A percentile compares a stretch with the other conserved stretches of the same genome.
Evolutionary conservation across 1,140 invertebrate genomes (phyloP).

Genomic region (Tetragonula clypearis): DNA sequence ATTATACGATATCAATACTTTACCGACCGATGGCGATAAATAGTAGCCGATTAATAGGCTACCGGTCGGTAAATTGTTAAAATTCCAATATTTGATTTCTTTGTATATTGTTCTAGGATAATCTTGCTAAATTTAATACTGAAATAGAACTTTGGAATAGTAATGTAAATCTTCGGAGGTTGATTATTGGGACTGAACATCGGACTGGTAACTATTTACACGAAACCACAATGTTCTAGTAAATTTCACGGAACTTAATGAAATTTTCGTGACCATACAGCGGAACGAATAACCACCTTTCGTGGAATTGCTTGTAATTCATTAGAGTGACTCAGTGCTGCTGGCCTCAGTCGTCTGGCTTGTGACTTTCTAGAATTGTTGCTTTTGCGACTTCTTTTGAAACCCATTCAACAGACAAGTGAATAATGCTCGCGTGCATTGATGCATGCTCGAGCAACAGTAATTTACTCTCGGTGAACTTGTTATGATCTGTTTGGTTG

Average conservation of each 20-base stretch:
- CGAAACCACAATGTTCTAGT: not conserved
- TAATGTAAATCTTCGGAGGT: not conserved
- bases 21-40: no score
- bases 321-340: constrained; percentile 6
- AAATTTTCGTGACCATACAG: not conserved
- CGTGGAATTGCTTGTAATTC: constrained; percentile 14
- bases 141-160: not conserved
- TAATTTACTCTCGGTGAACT: constrained; percentile 52
- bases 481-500: constrained; percentile 41
- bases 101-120: not conserved
- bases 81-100: not conserved
- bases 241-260: not conserved
- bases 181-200: not conserved
- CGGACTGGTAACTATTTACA: not conserved
- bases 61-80: no score
- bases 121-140: not conserved
- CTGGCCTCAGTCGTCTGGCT: not conserved
- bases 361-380: constrained; percentile 30
- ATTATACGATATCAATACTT: no score
- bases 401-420: constrained; percentile 73
- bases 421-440: constrained; percentile 72
- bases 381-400: constrained; percentile 39
- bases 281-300: not conserved
- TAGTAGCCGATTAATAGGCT: no score
- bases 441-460: constrained; percentile 44